Percentiles rank a stretch among this genome's conserved stretches.
phyloP scores from a whole-genome alignment of 2,888 invertebrate species.

The Tuberolachnus salignus region DNA sequence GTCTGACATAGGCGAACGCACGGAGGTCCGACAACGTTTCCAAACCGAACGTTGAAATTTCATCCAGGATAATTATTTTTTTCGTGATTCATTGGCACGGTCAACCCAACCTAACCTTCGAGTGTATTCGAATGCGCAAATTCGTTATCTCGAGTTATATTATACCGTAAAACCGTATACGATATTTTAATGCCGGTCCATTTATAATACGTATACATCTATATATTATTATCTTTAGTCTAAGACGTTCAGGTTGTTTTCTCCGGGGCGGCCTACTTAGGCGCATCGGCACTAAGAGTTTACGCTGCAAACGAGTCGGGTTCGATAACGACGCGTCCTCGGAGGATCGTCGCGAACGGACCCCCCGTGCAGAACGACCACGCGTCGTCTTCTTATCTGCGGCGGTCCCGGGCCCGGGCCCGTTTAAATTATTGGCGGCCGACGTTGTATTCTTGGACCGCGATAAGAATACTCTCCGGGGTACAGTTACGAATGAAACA shows the following conservation, averaged over 20 bases:
- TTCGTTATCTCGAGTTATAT: too few species aligned
- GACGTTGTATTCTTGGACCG: constrained; percentile 41
- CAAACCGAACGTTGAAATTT: too few species aligned
- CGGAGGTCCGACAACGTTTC: too few species aligned
- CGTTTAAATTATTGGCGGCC: constrained; percentile 54
- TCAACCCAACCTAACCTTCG: too few species aligned
- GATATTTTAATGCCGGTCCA: too few species aligned
- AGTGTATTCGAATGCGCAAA: too few species aligned
- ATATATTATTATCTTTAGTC: not conserved
- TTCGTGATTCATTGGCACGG: too few species aligned
- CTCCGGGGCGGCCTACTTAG: not conserved
- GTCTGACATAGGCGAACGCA: too few species aligned
- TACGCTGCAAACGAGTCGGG: constrained; percentile 7
- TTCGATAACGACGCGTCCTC: constrained; percentile 47
- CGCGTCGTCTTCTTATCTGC: constrained; percentile 50
- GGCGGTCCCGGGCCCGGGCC: constrained; percentile 14
- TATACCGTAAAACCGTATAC: too few species aligned
- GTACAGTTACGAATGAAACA: constrained; percentile 53
- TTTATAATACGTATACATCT: too few species aligned
- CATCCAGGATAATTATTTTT: too few species aligned
- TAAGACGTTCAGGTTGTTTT: constrained; percentile 1
- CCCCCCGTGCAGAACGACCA: not conserved
- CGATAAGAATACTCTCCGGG: constrained; percentile 56
- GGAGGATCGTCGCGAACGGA: constrained; percentile 16
- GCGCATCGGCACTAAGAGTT: not conserved